Conservation (phyloP, 2,797 vertebrate genomes). For the Microctenopoma steveboyesi region DNA sequence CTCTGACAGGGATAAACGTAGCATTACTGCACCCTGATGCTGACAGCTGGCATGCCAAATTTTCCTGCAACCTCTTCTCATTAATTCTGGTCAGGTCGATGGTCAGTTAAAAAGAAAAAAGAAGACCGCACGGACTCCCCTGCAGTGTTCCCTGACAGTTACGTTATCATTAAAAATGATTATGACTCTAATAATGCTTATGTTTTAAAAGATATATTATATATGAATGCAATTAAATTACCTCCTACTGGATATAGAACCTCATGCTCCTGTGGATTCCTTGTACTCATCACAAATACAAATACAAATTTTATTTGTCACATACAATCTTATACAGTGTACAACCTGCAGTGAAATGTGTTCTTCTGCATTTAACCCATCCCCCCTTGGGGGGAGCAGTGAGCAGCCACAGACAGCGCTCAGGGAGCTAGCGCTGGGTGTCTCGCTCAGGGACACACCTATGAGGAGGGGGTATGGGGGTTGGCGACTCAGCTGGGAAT, state of each 20-base stretch:
- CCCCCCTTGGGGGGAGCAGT: too few species aligned
- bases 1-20: conserved; percentile 41
- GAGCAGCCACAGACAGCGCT: too few species aligned
- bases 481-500: too few species aligned
- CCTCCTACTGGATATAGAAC: conserved; percentile 34
- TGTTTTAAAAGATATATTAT: conserved; percentile 48
- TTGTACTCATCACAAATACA: conserved; percentile 13
- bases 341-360: too few species aligned
- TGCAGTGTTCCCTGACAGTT: conserved; percentile 49
- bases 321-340: too few species aligned
- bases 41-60: conserved; percentile 57
- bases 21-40: conserved; percentile 44
- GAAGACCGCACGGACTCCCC: conserved; percentile 23
- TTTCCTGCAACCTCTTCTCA: conserved; percentile 61
- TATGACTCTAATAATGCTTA: conserved; percentile 55
- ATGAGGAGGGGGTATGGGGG: too few species aligned
- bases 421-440: too few species aligned
- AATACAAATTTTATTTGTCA: too few species aligned
- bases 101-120: conserved; percentile 53
- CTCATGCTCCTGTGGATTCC: conserved; percentile 28
- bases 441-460: too few species aligned
- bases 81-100: conserved; percentile 67
- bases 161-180: conserved; percentile 57
- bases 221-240: conserved; percentile 49
- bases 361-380: too few species aligned